A percentile compares a stretch with the other conserved stretches of the same genome.
These are phyloP conservation scores for Nymphalis urticae DNA, from an alignment of 2,888 invertebrate species.

Conservation along the genomic window DNA sequence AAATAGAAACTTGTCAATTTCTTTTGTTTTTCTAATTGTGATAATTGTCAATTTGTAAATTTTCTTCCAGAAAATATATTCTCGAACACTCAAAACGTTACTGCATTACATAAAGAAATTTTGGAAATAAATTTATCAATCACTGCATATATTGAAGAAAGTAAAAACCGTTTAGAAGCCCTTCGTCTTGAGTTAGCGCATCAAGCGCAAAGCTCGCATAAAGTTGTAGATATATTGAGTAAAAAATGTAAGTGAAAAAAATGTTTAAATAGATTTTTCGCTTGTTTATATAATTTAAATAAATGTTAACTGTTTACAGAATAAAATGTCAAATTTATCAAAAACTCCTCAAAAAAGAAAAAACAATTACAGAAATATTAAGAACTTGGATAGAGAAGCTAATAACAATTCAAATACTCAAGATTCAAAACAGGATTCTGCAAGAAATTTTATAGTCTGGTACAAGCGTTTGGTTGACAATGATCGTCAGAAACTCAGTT, in stretches of 20 bases:
- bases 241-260: conserved; percentile 58
- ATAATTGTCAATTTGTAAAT: conserved; percentile 25
- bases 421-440: conserved; percentile 54
- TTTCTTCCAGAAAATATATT: conserved; percentile 66
- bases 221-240: conserved; percentile 66
- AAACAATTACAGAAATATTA: conserved; percentile 38
- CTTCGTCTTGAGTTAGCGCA: conserved; percentile 62
- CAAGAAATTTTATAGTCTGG: conserved; percentile 70
- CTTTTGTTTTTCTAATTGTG: conserved; percentile 48
- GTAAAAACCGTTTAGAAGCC: conserved; percentile 60
- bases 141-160: conserved; percentile 69
- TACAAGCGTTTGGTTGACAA: conserved; percentile 77
- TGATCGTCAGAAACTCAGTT: conserved; percentile 70
- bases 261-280: not conserved
- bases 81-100: conserved; percentile 60
- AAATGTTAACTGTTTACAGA: conserved; percentile 34
- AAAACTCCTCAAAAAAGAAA: conserved; percentile 49
- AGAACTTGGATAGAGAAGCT: conserved; percentile 46
- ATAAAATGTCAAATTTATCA: conserved; percentile 58
- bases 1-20: conserved; percentile 57
- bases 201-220: conserved; percentile 61
- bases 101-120: conserved; percentile 63
- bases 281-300: not conserved
- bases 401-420: conserved; percentile 50
- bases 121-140: conserved; percentile 75